Evolutionary conservation across 2,888 invertebrate species (phyloP).

Genomic region (Euclidia mi): DNA sequence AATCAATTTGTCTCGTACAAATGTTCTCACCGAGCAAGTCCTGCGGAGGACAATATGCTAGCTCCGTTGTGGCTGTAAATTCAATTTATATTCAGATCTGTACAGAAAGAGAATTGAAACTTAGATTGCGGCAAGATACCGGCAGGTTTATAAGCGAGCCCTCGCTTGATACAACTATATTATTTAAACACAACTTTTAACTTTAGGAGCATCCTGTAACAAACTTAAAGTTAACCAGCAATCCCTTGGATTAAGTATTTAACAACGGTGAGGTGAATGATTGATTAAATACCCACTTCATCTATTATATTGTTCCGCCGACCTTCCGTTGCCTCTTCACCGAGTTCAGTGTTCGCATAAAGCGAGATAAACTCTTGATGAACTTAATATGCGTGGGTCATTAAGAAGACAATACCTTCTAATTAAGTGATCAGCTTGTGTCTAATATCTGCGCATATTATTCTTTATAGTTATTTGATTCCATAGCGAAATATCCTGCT

Average conservation of each 20-base stretch:
- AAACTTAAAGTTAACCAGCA: slow-evolving; percentile 11
- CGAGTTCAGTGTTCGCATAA: background rate
- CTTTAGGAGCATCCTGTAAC: slow-evolving; percentile 13
- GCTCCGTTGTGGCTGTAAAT: slow-evolving; percentile 74
- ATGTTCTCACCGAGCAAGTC: slow-evolving; percentile 64
- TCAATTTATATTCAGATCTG: slow-evolving; percentile 82
- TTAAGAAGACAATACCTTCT: no score
- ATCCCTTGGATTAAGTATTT: slow-evolving; percentile 19
- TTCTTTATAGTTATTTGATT: slow-evolving; percentile 53
- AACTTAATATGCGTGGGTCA: no score
- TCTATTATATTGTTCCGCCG: background rate
- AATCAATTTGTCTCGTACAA: slow-evolving; percentile 76
- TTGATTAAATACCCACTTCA: slow-evolving; percentile 9
- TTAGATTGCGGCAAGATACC: slow-evolving; percentile 75
- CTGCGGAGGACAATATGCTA: slow-evolving; percentile 67
- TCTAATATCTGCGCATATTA: slow-evolving; percentile 39
- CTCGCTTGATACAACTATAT: slow-evolving; percentile 38
- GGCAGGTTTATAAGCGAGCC: slow-evolving; percentile 60
- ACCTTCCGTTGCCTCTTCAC: background rate
- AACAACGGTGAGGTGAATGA: background rate
- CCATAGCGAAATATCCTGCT: slow-evolving; percentile 40
- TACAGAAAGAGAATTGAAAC: slow-evolving; percentile 77
- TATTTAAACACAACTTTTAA: slow-evolving; percentile 35
- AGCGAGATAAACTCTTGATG: no score
- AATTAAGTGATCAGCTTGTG: background rate